phyloP scores from a whole-genome alignment of 92 coral and sea anemone genomes.

The Porites evermanni region DNA sequence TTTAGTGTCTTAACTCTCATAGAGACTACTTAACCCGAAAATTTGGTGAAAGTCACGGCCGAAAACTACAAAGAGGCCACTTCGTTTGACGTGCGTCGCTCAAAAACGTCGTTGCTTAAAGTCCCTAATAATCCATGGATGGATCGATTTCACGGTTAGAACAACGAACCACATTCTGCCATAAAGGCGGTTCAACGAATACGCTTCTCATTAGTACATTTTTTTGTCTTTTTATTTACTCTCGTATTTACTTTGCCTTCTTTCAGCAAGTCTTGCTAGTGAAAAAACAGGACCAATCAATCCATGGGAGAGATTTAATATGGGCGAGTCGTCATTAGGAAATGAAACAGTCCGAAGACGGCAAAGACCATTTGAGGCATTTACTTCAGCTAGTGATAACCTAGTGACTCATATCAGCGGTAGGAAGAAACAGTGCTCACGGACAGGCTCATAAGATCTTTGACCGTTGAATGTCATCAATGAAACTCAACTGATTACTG shows the following conservation, averaged over 20 bases:
- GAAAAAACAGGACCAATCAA: background rate
- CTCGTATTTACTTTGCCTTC: background rate
- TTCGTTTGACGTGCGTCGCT: too few species aligned
- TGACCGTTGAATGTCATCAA: background rate
- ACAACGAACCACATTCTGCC: too few species aligned
- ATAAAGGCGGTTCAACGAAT: background rate
- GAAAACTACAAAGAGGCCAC: too few species aligned
- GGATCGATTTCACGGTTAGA: too few species aligned
- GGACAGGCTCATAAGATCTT: background rate
- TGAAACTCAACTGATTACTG: background rate
- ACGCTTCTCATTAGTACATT: background rate
- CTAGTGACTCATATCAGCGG: background rate
- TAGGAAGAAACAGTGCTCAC: background rate
- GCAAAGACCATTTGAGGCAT: background rate
- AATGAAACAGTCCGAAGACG: slow-evolving; percentile 9
- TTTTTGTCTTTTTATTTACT: background rate
- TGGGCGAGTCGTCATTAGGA: slow-evolving; percentile 10
- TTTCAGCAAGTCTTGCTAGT: slow-evolving; percentile 12
- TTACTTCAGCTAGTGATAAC: background rate
- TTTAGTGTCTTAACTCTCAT: too few species aligned
- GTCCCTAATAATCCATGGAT: too few species aligned
- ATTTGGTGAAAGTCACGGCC: too few species aligned
- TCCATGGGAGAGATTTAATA: background rate
- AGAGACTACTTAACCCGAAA: too few species aligned
- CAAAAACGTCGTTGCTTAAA: too few species aligned